Evolutionary conservation across 2,113 vertebrate species (phyloP).

Genomic region (Hirundichthys speculiger): DNA sequence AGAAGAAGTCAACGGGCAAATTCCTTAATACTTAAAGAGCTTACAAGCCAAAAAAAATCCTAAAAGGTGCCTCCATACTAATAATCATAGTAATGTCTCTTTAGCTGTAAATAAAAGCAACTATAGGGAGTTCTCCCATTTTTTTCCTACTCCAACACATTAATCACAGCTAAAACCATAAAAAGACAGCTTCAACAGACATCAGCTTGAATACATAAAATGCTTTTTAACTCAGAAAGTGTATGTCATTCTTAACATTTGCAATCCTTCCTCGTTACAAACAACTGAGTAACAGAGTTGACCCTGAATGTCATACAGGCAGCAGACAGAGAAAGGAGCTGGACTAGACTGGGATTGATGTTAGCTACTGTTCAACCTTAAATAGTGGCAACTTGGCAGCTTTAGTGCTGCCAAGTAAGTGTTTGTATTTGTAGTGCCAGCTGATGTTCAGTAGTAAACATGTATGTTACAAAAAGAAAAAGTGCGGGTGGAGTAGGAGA

Average conservation of each 20-base stretch:
- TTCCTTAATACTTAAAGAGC: conserved; percentile 7
- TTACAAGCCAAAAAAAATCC: neutral
- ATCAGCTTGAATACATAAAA: conserved; percentile 31
- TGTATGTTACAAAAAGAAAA: conserved; percentile 5
- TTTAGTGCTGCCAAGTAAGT: neutral
- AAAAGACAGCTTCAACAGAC: neutral
- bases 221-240: conserved; percentile 21
- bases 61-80: neutral
- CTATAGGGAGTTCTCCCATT: conserved; percentile 28
- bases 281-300: conserved; percentile 5
- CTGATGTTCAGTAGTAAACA: neutral
- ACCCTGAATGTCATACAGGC: conserved; percentile 20
- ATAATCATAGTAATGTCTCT: conserved; percentile 20
- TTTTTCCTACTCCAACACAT: conserved; percentile 38
- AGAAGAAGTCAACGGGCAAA: neutral
- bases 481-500: neutral
- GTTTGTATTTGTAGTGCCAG: conserved; percentile 12
- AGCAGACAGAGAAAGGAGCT: conserved; percentile 16
- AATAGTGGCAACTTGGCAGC: conserved; percentile 22
- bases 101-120: conserved; percentile 49
- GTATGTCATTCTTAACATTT: conserved; percentile 37
- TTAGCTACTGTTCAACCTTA: conserved; percentile 5
- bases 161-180: conserved; percentile 30
- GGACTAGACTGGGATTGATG: conserved; percentile 6
- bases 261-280: conserved; percentile 18